Base-by-base conservation (phyloP, 2,888 invertebrate genomes). In the Sturmia bella region DNA sequence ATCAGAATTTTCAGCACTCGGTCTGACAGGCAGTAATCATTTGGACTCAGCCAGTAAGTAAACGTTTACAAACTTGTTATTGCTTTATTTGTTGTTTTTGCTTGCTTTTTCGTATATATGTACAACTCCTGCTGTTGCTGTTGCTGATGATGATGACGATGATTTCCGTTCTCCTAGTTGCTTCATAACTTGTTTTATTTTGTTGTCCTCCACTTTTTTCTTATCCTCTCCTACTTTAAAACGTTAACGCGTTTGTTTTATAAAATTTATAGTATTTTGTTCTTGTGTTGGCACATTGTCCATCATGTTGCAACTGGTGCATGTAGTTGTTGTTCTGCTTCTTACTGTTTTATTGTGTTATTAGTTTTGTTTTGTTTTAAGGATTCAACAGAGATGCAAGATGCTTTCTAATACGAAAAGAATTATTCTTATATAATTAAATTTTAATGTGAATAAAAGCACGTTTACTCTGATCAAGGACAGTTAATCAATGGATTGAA, bases 1-100 rank as follows among this genome's bases (percentile, higher is more conserved):
- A 50, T 93, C 93, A 75, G 93, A 93, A 84, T 92, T 93, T 83
- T 91, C 91, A 84, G 91, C 90, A 79, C 87, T 91, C 74, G 91
- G 90, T 82, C 89, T 92, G 81, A 90, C 89, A 79, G 88, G 87
- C 72, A 87, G 88, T 84, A 90, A 91, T 86, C 89, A 90, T 84
- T 87, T 90, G 75, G 91, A 89, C 84, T 87, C 88, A 79, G 85
- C 85, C 85, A 90, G 91, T 91, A 88, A 91, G 90, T 91, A 87
- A 70, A 79, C 77, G 32, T 61, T 81, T 59, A 21, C 54, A 12
- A 48, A 41, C 12, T 70, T 69, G 3, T 52, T 59, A 41, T 59
- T 59, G 56, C 21, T 37, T 15, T 59, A 13, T 48, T 52, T 69
- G 69, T 37, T 68, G 59, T 19, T 37, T 32, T 32, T 32, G 32